phyloP scores from a whole-genome alignment of 2,888 invertebrate species.

The Pachycephus smyrnensis region DNA sequence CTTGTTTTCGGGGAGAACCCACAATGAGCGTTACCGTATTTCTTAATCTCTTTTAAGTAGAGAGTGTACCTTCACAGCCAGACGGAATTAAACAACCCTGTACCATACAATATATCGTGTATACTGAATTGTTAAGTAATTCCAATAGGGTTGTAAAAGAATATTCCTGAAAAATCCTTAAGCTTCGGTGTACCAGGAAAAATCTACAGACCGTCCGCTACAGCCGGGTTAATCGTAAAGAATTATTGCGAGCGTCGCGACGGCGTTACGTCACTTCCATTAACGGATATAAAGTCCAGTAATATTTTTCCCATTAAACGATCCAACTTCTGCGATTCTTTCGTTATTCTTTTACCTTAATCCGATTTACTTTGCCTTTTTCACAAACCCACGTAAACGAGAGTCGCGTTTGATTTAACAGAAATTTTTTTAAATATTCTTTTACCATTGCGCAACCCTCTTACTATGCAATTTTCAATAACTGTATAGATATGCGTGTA shows the following conservation, averaged over 20 bases:
- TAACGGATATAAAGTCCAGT: background rate
- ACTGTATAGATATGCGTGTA: background rate
- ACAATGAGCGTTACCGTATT: background rate
- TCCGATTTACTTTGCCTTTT: background rate
- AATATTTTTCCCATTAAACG: background rate
- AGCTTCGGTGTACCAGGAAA: too few relatives aligned
- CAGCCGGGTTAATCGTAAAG: background rate
- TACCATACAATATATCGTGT: background rate
- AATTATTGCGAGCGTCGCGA: background rate
- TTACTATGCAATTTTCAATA: background rate
- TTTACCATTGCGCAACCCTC: background rate
- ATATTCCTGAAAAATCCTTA: too few relatives aligned
- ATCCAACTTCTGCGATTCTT: background rate
- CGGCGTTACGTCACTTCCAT: background rate
- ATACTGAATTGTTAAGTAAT: background rate
- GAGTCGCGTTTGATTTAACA: background rate
- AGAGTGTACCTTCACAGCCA: background rate
- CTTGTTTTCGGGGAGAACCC: background rate
- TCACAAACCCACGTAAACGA: background rate
- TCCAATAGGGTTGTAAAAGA: background rate
- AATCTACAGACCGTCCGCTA: too few relatives aligned
- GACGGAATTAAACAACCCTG: background rate
- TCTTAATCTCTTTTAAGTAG: background rate
- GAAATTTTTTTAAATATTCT: background rate
- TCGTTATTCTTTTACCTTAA: background rate